Evolutionary conservation across 2,113 vertebrate genomes (phyloP), one percentile per base, ranked within the genome.

Genomic region (Cranoglanis bouderius): DNA sequence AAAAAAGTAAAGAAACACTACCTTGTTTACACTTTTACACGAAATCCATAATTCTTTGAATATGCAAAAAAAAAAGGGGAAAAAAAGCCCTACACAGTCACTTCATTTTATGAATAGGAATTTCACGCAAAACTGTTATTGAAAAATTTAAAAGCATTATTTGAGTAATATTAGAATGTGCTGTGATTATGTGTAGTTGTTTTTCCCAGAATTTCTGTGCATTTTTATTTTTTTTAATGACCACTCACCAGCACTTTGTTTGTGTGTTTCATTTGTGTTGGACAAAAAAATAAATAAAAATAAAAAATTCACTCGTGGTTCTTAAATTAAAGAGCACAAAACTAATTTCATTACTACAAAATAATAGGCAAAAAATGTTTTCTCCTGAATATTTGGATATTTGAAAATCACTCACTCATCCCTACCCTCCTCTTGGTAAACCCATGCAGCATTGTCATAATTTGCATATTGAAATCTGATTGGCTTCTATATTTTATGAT

Each of bases 391-490:
- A 38, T 19, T 8, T 35, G 8, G n/a, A 18, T 70, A 35, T 70
- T 35, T 35, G 32, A 18, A 70, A 70, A 35, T n/a, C 5, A 35
- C 65, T 21, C 32, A 40, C 70, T 24, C 16, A 21, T 26, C 21
- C 5, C 10, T 29, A 13, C 13, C 21, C 1, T 77, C 40, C 43
- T 77, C 40, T 29, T 77, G 40, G 5, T 46, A 43, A 75, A 43
- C 72, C 38, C 19, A 77, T 49, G 14, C 16, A 24, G 51, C 51
- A 10, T 55, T 38, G 51, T 57, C 51, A 24, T 82, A 18, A 57
- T 55, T 57, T 82, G 51, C 80, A 82, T 82, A 59, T 14, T 29
- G 19, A 82, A 38, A 82, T 82, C 8, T 59, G 53, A 82, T 82
- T 26, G 40, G 80, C 16, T 38, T 35, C 10, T 38, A 38, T 32